These are phyloP conservation scores for Sphenodon punctatus DNA, from an alignment of 2,797 vertebrate species.

Conservation along the genomic window DNA sequence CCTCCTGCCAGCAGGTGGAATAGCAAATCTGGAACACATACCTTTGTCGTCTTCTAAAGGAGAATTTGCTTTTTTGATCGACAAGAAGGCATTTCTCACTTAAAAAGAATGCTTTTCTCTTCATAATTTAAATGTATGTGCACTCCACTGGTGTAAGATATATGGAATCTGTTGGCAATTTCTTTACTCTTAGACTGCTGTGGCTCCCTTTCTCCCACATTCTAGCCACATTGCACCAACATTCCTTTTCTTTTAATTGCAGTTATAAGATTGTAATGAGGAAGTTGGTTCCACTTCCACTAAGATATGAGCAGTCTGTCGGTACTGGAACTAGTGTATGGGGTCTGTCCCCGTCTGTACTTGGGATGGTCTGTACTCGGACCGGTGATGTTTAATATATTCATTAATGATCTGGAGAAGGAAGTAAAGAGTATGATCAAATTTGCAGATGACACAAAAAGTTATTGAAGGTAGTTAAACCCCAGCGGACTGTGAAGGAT, in stretches of 20 bases:
- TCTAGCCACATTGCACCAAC: too few species aligned
- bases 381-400: too few species aligned
- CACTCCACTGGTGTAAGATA: not conserved
- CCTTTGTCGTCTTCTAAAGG: rapidly evolving
- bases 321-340: not conserved
- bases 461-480: too few species aligned
- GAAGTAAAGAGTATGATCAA: too few species aligned
- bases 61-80: not conserved
- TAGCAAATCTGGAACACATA: not conserved
- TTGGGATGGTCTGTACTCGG: too few species aligned
- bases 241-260: not conserved
- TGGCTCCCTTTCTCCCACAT: not conserved
- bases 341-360: too few species aligned
- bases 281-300: not conserved
- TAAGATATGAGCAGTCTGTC: not conserved
- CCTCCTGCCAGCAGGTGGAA: conserved; percentile 46
- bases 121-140: not conserved
- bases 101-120: not conserved
- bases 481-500: too few species aligned
- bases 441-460: too few species aligned
- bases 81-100: not conserved
- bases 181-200: not conserved
- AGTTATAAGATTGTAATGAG: not conserved
- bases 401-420: too few species aligned
- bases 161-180: not conserved